A percentile compares a stretch with the other conserved stretches of the same genome.
phyloP scores from a whole-genome alignment of 1,140 invertebrate genomes.

The Chymomyza costata region DNA sequence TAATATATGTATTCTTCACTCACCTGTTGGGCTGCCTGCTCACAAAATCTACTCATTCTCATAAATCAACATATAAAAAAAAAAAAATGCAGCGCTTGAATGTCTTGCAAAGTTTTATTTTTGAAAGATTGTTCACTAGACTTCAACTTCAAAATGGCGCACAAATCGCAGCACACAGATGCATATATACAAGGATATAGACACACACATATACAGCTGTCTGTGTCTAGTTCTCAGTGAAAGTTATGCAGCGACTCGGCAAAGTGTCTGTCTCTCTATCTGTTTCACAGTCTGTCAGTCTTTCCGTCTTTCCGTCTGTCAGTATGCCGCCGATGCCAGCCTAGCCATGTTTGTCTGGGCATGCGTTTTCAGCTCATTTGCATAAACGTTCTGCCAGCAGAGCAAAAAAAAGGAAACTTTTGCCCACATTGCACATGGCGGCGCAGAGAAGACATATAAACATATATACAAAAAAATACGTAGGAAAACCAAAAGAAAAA shows the following conservation, averaged over 20 bases:
- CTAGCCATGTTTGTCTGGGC: slow-evolving; percentile 44
- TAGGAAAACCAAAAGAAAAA: slow-evolving; percentile 34
- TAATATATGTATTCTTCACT: too few species aligned
- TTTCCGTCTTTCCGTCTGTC: slow-evolving; percentile 11
- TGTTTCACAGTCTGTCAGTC: slow-evolving; percentile 29
- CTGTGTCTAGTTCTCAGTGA: slow-evolving; percentile 38
- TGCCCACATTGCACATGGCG: slow-evolving; percentile 58
- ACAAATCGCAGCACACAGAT: slow-evolving; percentile 42
- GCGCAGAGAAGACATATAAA: too few species aligned
- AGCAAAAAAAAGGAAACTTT: slow-evolving; percentile 44
- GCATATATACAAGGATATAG: slow-evolving; percentile 15
- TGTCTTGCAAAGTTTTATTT: slow-evolving; percentile 10
- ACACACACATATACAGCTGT: slow-evolving; percentile 23
- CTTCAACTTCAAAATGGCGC: slow-evolving; percentile 21
- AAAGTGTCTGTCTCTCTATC: slow-evolving; percentile 65
- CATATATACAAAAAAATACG: slow-evolving; percentile 31
- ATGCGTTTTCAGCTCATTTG: slow-evolving; percentile 70
- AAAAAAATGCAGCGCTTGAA: too few species aligned
- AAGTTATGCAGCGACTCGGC: slow-evolving; percentile 55
- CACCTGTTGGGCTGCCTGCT: too few species aligned
- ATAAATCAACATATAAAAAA: too few species aligned
- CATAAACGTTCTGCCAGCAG: slow-evolving; percentile 67
- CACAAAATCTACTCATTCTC: too few species aligned
- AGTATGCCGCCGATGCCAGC: too few species aligned
- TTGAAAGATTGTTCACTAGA: background rate